These are phyloP conservation scores for Fratercula arctica DNA, from an alignment of 2,797 vertebrate genomes.

Conservation along the genomic window DNA sequence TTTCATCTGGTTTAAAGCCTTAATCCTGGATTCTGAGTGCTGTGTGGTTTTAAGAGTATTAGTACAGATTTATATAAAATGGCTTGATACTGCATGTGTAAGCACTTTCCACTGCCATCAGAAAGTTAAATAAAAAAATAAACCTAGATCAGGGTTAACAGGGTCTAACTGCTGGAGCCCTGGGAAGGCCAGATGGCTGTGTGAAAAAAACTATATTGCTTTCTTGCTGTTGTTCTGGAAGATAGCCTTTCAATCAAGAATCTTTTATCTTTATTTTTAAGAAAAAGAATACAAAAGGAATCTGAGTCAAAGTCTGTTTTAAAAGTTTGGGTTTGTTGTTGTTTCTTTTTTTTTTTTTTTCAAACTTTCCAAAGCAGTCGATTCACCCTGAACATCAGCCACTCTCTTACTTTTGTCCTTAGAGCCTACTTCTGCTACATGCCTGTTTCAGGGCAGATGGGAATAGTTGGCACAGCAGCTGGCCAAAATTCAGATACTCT, in stretches of 20 bases:
- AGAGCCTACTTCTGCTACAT: background rate
- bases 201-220: background rate
- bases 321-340: background rate
- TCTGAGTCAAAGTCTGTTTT: background rate
- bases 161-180: background rate
- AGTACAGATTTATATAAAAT: constrained; percentile 62
- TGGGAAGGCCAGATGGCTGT: constrained; percentile 24
- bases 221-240: constrained; percentile 3
- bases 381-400: background rate
- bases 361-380: background rate
- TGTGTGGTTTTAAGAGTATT: constrained; percentile 62
- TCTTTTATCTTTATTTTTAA: background rate
- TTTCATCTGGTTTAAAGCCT: constrained; percentile 59
- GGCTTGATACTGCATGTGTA: constrained; percentile 43
- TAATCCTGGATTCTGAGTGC: constrained; percentile 63
- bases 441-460: background rate
- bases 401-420: background rate
- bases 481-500: background rate
- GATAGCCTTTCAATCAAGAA: background rate
- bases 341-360: background rate
- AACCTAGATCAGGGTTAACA: constrained; percentile 27
- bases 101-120: constrained; percentile 28
- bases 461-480: background rate
- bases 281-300: background rate
- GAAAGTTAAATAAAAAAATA: constrained; percentile 53